Evolutionary conservation across 2,113 vertebrate genomes (phyloP).

Genomic region (Trichomycterus rosablanca): DNA sequence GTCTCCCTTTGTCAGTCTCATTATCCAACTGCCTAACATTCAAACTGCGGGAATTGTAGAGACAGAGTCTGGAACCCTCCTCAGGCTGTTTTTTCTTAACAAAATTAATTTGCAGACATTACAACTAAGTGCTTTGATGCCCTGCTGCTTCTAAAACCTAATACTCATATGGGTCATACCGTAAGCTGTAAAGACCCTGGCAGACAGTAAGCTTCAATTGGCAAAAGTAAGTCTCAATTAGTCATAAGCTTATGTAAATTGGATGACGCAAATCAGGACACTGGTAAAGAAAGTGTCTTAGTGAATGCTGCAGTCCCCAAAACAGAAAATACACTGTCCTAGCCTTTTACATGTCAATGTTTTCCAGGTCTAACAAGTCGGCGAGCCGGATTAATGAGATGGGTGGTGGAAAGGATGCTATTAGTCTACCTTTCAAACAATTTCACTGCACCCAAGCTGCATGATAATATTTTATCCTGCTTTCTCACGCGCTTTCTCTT

Average conservation of each 20-base stretch:
- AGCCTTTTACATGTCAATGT: slow-evolving; percentile 15
- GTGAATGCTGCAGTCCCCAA: no score
- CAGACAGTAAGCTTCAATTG: slow-evolving; percentile 17
- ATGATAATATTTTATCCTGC: slow-evolving; percentile 46
- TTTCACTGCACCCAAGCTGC: slow-evolving; percentile 30
- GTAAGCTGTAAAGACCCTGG: slow-evolving; percentile 14
- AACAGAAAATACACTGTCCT: no score
- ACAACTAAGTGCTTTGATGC: slow-evolving; percentile 33
- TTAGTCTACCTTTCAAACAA: slow-evolving; percentile 45
- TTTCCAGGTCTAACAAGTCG: slow-evolving; percentile 26
- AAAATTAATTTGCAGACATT: slow-evolving; percentile 38
- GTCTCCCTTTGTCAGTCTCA: slow-evolving; percentile 11
- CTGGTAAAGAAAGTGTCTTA: background rate
- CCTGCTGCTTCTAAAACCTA: slow-evolving; percentile 17
- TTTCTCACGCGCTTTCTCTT: slow-evolving; percentile 41
- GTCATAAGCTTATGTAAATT: slow-evolving; percentile 39
- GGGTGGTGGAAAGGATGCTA: slow-evolving; percentile 33
- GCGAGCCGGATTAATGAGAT: slow-evolving; percentile 42
- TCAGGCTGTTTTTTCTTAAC: slow-evolving; percentile 15
- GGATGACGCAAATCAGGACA: slow-evolving; percentile 30
- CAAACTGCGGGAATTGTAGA: slow-evolving; percentile 14
- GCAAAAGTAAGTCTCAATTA: slow-evolving; percentile 38
- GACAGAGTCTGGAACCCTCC: slow-evolving; percentile 15
- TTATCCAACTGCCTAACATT: slow-evolving; percentile 18
- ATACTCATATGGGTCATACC: slow-evolving; percentile 16